Base-by-base conservation (phyloP, 2,113 vertebrate genomes). In the Datnioides undecimradiatus region DNA sequence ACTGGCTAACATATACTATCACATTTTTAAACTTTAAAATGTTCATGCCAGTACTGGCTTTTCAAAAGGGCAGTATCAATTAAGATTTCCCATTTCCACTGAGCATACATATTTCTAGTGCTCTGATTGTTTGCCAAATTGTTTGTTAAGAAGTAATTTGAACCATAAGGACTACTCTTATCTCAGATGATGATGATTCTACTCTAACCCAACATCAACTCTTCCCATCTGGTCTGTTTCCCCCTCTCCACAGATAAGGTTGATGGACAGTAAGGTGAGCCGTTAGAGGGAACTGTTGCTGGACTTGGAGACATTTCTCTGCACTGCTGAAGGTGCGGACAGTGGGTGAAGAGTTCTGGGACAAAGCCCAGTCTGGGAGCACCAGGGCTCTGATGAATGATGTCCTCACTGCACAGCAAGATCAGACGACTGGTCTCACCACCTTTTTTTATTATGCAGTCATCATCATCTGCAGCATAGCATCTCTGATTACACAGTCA, bases 331-430 rank as follows among this genome's bases (percentile, higher is more conserved):
- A 73, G 46, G 83, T 91, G 90, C 5, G 88, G 88, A 90, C 95
- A 94, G 82, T 78, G 64, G 51, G 96, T 99, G 98, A 98, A 77
- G 94, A 72, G 89, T 89, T 91, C 94, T 95, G 94, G 85, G 62
- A 85, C 93, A 99, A 98, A 93, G 89, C 94, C 90, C 62, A 23
- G 8, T 23, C 31, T 46, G 78, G 96, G 95, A 94, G 51, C 64
- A 78, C 93, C 96, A 92, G 95, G 85, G 91, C 78, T 67, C 90
- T 71, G 97, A 99, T 88, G 90, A 68, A 67, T 25, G 27, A 62
- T 96, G 96, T 52, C 88, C 80, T 77, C 88, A 62, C 83, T 67
- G 80, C 2, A 81, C 49, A 55, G 86, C 86, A 70, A 58, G 21
- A 10, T 68, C 62, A 77, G 55, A 69, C 17, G 2, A 67, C 14